A percentile compares a stretch with the other conserved stretches of the same genome.
Evolutionary conservation across 2,888 invertebrate genomes (phyloP).

Genomic region (Adelognathus sp.): DNA sequence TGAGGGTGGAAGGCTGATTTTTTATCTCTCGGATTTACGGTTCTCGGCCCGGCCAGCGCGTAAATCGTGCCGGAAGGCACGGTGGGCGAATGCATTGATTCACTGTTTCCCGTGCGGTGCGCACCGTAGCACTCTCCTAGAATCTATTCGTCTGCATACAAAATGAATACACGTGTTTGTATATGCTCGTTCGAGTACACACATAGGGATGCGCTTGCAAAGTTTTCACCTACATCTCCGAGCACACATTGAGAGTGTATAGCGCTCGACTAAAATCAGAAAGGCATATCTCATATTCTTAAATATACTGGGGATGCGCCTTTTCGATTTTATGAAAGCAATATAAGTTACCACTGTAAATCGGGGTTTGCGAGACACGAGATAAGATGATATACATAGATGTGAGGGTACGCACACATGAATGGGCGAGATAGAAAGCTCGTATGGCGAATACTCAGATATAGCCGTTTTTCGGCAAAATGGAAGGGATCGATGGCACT

Average conservation of each 20-base stretch:
- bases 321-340: too few relatives aligned
- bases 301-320: too few relatives aligned
- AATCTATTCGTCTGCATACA: too few relatives aligned
- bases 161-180: background rate
- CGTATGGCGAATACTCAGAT: constrained; percentile 42
- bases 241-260: too few relatives aligned
- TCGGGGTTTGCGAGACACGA: too few relatives aligned
- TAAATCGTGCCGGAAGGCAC: constrained; percentile 62
- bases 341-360: too few relatives aligned
- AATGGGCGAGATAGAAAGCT: constrained; percentile 22
- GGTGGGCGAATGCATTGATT: constrained; percentile 61
- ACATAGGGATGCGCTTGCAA: too few relatives aligned
- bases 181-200: background rate
- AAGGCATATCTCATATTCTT: too few relatives aligned
- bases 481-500: constrained; percentile 70
- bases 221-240: too few relatives aligned
- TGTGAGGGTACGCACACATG: constrained; percentile 31
- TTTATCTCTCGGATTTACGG: constrained; percentile 61
- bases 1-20: constrained; percentile 39
- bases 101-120: constrained; percentile 59
- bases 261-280: too few relatives aligned
- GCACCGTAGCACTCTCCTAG: constrained; percentile 25
- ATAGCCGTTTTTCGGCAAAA: constrained; percentile 62
- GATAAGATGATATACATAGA: background rate
- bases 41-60: constrained; percentile 56